Evolutionary conservation across 2,888 invertebrate genomes (phyloP), one percentile per base, ranked within the genome.

Genomic region (Chymomyza caudatula): DNA sequence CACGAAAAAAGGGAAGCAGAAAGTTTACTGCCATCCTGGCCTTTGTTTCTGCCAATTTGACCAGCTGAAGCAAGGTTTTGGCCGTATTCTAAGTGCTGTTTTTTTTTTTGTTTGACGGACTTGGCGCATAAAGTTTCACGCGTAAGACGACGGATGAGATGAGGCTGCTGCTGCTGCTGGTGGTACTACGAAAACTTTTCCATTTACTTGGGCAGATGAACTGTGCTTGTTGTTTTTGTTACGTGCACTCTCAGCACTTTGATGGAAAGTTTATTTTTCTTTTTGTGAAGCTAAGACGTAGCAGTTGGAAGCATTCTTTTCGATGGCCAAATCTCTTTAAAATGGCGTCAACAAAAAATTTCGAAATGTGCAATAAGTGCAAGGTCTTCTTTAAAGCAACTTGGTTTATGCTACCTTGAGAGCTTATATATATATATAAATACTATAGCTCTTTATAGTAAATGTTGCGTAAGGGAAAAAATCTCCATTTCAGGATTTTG

Each of bases 181-280:
- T 61, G n/a, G 76, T 71, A 71, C 71, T 67, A 78, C 77, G 71
- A 77, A 81, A 81, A 81, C 84, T 81, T 81, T 81, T 81, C 80
- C 84, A 81, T 81, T 81, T 81, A 81, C 80, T 76, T 67, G 69
- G 73, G 72, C 74, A 77, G 76, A 76, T 83, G 76, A 85, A 77
- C 80, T 85, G 73, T 64, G 65, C 60, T 69, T 71, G 59, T 42
- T 58, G 60, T 53, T 61, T 68, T 70, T 60, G 55, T 56, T 66
- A 19, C 47, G 19, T 47, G 70, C 69, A 70, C 70, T 70, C 29
- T 37, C 61, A 61, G 60, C 47, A 47, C 15, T 47, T 17, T 47
- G 47, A 47, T 47, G 47, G 19, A 19, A 47, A 47, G 47, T 47
- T 47, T 15, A 37, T 37, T 37, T 37, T 37, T 11, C 29, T 37